Evolutionary conservation across 2,113 vertebrate species (phyloP).

Genomic region (Crotalus helleri): DNA sequence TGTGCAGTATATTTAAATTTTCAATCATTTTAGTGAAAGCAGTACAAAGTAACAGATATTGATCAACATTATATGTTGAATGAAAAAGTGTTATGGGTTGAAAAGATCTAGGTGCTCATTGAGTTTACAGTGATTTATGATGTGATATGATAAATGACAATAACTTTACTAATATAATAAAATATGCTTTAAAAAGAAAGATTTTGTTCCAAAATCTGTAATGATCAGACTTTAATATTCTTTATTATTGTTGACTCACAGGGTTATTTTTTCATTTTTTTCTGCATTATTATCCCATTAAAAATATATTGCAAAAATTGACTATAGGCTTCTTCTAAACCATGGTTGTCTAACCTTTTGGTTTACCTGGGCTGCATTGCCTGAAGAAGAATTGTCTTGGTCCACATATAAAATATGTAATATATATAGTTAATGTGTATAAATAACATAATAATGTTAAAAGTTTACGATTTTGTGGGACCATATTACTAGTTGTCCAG

Average conservation of each 20-base stretch:
- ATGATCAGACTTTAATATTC: neutral
- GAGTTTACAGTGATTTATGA: neutral
- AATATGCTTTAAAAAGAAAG: neutral
- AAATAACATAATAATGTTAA: no score
- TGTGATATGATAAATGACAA: no score
- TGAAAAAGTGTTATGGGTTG: neutral
- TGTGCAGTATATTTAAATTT: neutral
- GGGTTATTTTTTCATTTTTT: neutral
- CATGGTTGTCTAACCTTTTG: no score
- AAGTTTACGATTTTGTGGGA: no score
- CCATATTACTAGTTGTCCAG: no score
- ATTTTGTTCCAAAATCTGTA: neutral
- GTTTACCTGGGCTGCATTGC: no score
- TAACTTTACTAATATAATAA: neutral
- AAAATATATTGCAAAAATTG: neutral
- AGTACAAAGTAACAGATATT: neutral
- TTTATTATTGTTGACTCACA: neutral
- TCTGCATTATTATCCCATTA: neutral
- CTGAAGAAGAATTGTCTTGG: no score
- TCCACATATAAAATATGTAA: no score
- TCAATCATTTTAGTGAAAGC: neutral
- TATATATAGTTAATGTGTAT: no score
- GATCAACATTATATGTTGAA: neutral
- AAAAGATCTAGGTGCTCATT: neutral
- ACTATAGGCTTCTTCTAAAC: neutral